Evolutionary conservation across 1,140 invertebrate species (phyloP).

Genomic region (Drosophila erecta): DNA sequence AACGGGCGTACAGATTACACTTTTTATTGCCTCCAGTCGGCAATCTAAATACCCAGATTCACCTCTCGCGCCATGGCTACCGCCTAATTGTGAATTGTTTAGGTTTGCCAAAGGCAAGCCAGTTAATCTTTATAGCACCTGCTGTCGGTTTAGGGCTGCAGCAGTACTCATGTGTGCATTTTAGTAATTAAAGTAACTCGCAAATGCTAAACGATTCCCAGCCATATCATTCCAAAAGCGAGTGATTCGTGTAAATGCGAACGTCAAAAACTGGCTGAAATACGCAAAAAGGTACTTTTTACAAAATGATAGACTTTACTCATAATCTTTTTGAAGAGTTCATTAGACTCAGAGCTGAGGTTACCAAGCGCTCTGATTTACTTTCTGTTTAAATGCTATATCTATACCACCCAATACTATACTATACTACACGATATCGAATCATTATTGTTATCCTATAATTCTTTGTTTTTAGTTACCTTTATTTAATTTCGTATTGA

Average conservation of each 20-base stretch:
- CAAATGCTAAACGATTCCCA: conserved; percentile 8
- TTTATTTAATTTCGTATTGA: too few species aligned
- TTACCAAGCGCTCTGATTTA: too few species aligned
- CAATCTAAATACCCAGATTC: not conserved
- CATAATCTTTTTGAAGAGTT: not conserved
- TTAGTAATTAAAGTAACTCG: conserved; percentile 15
- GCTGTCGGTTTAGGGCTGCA: conserved; percentile 18
- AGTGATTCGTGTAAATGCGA: conserved; percentile 26
- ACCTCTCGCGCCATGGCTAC: conserved; percentile 29
- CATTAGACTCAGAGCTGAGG: too few species aligned
- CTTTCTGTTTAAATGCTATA: too few species aligned
- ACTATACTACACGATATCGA: too few species aligned
- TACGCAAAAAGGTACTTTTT: conserved; percentile 26
- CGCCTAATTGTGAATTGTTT: conserved; percentile 39
- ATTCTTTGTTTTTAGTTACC: too few species aligned
- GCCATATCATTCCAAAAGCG: conserved; percentile 21
- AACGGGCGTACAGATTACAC: conserved; percentile 17
- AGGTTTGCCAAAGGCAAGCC: conserved; percentile 33
- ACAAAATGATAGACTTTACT: not conserved
- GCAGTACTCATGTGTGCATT: conserved; percentile 4
- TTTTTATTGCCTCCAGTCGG: conserved; percentile 25
- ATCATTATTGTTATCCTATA: too few species aligned
- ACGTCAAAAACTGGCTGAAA: conserved; percentile 25
- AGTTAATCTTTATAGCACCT: conserved; percentile 46
- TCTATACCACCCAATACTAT: too few species aligned